Conservation (phyloP, 2,113 vertebrate genomes). For the Eidolon helvum region DNA sequence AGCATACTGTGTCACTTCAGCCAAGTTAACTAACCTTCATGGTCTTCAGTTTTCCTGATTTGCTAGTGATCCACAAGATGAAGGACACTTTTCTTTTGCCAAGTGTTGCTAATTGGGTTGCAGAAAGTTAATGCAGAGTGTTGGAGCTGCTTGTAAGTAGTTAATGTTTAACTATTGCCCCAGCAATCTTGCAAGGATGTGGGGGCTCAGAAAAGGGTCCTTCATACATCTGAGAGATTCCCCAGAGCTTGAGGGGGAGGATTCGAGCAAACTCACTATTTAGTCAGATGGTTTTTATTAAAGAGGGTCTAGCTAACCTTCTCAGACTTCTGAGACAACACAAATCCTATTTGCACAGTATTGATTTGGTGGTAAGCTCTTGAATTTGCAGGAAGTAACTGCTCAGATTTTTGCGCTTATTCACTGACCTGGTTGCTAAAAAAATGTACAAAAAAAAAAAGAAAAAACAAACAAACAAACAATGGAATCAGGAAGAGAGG, state of each 20-base stretch:
- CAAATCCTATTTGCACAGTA: not conserved
- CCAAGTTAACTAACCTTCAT: not conserved
- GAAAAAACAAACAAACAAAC: not conserved
- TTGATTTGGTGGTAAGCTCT: not conserved
- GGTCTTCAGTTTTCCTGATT: not conserved
- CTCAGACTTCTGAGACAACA: not conserved
- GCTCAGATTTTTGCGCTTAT: not conserved
- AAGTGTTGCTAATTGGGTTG: slow-evolving; percentile 19
- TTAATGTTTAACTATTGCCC: not conserved
- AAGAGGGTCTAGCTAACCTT: not conserved
- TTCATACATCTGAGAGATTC: not conserved
- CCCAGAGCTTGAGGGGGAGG: not conserved
- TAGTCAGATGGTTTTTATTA: not conserved
- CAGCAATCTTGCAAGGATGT: not conserved
- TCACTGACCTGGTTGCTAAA: not conserved
- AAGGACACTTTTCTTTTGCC: not conserved
- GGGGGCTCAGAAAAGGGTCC: not conserved
- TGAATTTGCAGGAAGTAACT: not conserved
- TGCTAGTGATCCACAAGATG: not conserved
- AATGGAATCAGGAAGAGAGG: not conserved
- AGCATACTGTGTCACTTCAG: not conserved
- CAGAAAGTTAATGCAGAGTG: not conserved
- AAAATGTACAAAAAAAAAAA: not conserved
- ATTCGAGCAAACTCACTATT: not conserved
- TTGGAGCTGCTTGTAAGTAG: not conserved